Evolutionary conservation across 2,888 invertebrate genomes (phyloP), one percentile per base, ranked within the genome.

Genomic region (Cheilosia soror): DNA sequence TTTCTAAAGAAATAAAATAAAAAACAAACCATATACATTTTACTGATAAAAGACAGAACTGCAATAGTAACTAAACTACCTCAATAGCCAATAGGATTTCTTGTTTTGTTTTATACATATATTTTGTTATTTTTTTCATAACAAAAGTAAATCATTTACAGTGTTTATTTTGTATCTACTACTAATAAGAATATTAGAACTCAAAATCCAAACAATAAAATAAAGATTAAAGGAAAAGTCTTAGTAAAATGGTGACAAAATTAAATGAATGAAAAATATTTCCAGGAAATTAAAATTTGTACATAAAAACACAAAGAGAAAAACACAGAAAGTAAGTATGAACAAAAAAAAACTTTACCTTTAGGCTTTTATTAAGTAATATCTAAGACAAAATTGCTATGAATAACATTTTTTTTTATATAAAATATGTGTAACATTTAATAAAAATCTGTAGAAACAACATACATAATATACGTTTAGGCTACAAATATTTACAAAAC

Each of bases 61-160:
- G 91, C 92, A 92, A 92, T 92, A 91, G 92, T 89, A 90, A 92
- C 90, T 89, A 76, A 91, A 90, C 92, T 92, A 92, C 92, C 92
- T 92, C 92, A 92, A 90, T 88, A 89, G 87, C 89, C 89, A 89
- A 90, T 91, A 90, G 91, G 83, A 84, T 79, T 77, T 75, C 51
- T 71, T 69, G 81, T 86, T 77, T 71, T 42, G 29, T 71, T 60
- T 69, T 11, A 73, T 58, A 68, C 31, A 42, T 51, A 57, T 42
- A 29, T 68, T 58, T 78, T 73, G 78, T 62, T 57, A 37, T 73
- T 49, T 55, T 51, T 55, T 58, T 9, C 42, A 27, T 42, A 58
- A 37, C 9, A 9, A 62, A 65, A 37, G 20, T 47, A 15, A 47
- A 51, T 51, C 5, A 25, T 57, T 63, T 42, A 62, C 53, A 53